Evolutionary conservation across 2,888 invertebrate species (phyloP).

Genomic region (Eulithis testata): DNA sequence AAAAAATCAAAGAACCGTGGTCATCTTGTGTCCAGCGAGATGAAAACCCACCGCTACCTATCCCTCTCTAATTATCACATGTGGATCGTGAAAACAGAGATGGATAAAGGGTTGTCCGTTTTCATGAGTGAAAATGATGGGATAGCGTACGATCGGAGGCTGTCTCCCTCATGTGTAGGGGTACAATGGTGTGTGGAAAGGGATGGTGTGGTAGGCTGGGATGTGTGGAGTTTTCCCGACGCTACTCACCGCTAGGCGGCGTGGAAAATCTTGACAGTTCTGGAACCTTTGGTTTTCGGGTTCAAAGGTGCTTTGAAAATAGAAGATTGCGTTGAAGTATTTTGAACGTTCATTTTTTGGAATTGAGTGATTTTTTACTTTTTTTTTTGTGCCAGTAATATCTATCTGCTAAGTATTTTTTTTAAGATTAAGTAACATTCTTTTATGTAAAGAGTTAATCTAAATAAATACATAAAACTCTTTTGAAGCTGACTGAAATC

Average conservation of each 20-base stretch:
- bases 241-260: constrained; percentile 82
- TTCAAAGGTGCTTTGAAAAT: not conserved
- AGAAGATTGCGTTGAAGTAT: not conserved
- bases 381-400: too few relatives aligned
- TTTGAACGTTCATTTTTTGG: too few relatives aligned
- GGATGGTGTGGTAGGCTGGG: constrained; percentile 65
- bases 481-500: too few relatives aligned
- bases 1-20: constrained; percentile 59
- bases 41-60: constrained; percentile 58
- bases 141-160: constrained; percentile 71
- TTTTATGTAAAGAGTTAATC: too few relatives aligned
- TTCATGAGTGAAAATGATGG: constrained; percentile 72
- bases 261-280: constrained; percentile 51
- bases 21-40: constrained; percentile 70
- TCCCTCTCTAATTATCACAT: constrained; percentile 65
- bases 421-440: too few relatives aligned
- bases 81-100: constrained; percentile 72
- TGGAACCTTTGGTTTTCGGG: constrained; percentile 38
- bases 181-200: constrained; percentile 72
- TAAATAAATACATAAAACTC: too few relatives aligned
- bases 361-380: too few relatives aligned
- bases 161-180: constrained; percentile 79
- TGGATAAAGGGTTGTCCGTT: constrained; percentile 76
- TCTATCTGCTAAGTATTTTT: too few relatives aligned
- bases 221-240: constrained; percentile 55